Evolutionary conservation across 2,888 invertebrate genomes (phyloP).

Genomic region (Hyposoter didymator): DNA sequence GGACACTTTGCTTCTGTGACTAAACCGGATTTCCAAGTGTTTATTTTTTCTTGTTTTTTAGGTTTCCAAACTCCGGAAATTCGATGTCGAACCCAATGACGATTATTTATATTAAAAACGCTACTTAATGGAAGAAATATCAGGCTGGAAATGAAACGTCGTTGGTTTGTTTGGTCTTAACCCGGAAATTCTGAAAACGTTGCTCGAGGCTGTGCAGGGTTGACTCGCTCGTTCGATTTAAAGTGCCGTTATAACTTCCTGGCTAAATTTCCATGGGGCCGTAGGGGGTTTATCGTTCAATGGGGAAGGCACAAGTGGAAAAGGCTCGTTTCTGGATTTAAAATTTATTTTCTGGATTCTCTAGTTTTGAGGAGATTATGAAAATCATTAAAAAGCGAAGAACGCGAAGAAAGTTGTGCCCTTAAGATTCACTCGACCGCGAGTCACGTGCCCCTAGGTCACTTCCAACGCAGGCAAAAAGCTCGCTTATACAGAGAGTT

Average conservation of each 20-base stretch:
- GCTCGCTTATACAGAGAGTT: constrained; percentile 12
- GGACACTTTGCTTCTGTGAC: constrained; percentile 27
- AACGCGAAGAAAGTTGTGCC: not conserved
- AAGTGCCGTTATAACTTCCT: constrained; percentile 15
- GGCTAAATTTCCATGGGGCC: not conserved
- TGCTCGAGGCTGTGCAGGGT: constrained; percentile 32
- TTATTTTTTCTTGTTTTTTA: not conserved
- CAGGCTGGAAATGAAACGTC: constrained; percentile 13
- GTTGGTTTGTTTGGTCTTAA: constrained; percentile 8
- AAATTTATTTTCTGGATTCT: not conserved
- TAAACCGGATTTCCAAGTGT: constrained; percentile 33
- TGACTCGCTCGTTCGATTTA: constrained; percentile 20
- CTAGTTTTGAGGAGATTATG: not conserved
- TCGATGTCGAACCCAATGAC: constrained; percentile 15
- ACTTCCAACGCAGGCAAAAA: not conserved
- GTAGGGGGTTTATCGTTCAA: not conserved
- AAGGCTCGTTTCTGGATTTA: not conserved
- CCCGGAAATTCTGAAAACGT: constrained; percentile 21
- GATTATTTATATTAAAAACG: constrained; percentile 22
- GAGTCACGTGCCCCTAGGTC: constrained; percentile 18
- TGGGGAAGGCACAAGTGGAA: not conserved
- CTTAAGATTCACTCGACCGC: not conserved
- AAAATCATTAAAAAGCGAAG: not conserved
- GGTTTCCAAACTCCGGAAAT: constrained; percentile 14
- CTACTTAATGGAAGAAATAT: constrained; percentile 19